Evolutionary conservation across 2,113 vertebrate species (phyloP).

Genomic region (Lophura nycthemera): DNA sequence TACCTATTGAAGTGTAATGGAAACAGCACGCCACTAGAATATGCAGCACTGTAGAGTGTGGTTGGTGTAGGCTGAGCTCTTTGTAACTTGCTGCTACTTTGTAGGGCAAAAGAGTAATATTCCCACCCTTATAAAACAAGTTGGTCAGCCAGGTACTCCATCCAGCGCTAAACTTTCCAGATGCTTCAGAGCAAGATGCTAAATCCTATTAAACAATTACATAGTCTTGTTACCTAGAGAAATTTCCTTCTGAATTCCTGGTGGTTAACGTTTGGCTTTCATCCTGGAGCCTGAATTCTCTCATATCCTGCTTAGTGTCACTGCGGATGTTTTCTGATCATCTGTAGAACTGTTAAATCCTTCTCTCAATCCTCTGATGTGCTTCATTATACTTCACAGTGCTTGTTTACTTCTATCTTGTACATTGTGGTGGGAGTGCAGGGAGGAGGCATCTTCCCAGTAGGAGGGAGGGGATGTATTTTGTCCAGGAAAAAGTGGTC

Average conservation of each 20-base stretch:
- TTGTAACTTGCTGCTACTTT: background rate
- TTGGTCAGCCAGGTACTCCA: background rate
- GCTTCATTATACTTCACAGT: fast-evolving
- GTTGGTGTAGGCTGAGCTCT: background rate
- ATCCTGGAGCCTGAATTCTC: background rate
- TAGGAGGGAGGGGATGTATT: background rate
- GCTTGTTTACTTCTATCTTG: background rate
- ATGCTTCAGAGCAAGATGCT: background rate
- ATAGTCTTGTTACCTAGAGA: background rate
- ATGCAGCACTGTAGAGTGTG: background rate
- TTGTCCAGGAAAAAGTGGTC: background rate
- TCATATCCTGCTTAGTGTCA: background rate
- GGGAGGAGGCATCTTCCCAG: background rate
- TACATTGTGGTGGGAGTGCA: background rate
- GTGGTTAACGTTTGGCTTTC: background rate
- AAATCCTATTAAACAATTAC: background rate
- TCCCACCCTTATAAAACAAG: background rate
- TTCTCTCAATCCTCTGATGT: background rate
- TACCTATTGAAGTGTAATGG: background rate
- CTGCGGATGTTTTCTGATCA: background rate
- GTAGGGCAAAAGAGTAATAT: background rate
- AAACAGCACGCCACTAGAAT: background rate
- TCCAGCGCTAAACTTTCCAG: background rate
- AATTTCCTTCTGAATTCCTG: background rate
- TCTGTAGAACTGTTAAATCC: background rate